phyloP scores from a whole-genome alignment of 2,113 vertebrate genomes.

The Garra rufa region DNA sequence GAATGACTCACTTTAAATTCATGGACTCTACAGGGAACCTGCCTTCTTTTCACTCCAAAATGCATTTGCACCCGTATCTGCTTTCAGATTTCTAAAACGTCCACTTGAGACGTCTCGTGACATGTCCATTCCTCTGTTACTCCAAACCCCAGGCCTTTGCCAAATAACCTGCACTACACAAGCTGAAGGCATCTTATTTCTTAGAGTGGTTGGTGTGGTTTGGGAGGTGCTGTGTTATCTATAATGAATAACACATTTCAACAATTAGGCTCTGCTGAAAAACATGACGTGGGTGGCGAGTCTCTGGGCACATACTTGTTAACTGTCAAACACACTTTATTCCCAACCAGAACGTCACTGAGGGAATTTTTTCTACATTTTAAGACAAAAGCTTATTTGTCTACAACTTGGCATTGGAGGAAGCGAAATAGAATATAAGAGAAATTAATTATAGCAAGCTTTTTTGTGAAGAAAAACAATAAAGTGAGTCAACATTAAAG shows the following conservation, averaged over 20 bases:
- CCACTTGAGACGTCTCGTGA: not conserved
- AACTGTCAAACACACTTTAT: conserved; percentile 16
- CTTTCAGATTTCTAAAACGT: not conserved
- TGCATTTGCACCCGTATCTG: not conserved
- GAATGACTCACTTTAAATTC: not conserved
- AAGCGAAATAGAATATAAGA: not conserved
- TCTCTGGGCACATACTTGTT: conserved; percentile 7
- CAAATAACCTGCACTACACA: conserved; percentile 57
- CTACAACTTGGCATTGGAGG: not conserved
- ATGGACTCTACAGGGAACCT: too few species aligned
- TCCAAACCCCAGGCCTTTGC: conserved; percentile 52
- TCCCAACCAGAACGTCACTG: not conserved
- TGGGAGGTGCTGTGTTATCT: conserved; percentile 62
- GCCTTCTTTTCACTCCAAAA: too few species aligned
- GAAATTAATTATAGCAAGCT: not conserved
- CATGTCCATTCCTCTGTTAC: conserved; percentile 57
- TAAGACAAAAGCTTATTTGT: conserved; percentile 6
- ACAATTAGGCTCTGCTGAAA: conserved; percentile 64
- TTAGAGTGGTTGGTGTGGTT: conserved; percentile 55
- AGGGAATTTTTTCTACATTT: not conserved
- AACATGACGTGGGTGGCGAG: conserved; percentile 52
- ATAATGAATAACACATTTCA: conserved; percentile 75
- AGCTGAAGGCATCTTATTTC: conserved; percentile 65
- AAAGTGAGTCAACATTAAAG: not conserved
- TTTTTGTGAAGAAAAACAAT: not conserved